These are phyloP conservation scores for Stegodyphus mimosarum DNA, from an alignment of 1,140 invertebrate genomes.

Conservation along the genomic window DNA sequence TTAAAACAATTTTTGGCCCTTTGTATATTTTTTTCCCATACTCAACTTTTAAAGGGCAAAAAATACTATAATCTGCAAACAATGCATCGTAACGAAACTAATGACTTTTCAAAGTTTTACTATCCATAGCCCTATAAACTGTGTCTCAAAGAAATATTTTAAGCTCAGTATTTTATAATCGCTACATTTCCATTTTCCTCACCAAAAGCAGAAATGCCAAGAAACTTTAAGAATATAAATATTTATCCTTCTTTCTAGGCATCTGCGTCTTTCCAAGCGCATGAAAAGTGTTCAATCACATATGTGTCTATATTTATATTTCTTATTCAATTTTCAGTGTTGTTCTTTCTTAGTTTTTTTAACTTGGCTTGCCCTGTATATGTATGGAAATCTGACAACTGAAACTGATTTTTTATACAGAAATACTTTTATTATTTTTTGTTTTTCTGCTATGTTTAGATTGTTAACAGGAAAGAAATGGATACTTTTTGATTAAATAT, in stretches of 20 bases:
- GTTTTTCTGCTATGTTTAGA: not conserved
- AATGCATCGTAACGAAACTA: too few relatives aligned
- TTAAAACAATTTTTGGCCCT: too few relatives aligned
- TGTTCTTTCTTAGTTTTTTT: constrained; percentile 2
- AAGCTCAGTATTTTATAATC: not conserved
- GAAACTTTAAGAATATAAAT: constrained; percentile 11
- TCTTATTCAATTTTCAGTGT: constrained; percentile 11
- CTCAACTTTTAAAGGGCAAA: too few relatives aligned
- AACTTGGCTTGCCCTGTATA: not conserved
- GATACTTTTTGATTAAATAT: too few relatives aligned
- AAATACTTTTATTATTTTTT: too few relatives aligned
- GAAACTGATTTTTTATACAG: not conserved
- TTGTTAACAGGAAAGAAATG: too few relatives aligned
- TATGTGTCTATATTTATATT: not conserved
- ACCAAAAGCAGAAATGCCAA: too few relatives aligned
- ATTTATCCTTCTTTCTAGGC: constrained; percentile 17
- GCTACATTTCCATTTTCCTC: too few relatives aligned
- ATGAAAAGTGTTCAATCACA: not conserved
- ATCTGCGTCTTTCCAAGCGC: not conserved
- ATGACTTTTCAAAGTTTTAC: too few relatives aligned
- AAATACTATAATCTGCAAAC: too few relatives aligned
- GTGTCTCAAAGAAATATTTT: not conserved
- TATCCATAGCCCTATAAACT: not conserved
- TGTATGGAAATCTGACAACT: not conserved
- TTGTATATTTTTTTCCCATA: too few relatives aligned